Evolutionary conservation across 2,113 vertebrate species (phyloP).

Genomic region (Eublepharis macularius): DNA sequence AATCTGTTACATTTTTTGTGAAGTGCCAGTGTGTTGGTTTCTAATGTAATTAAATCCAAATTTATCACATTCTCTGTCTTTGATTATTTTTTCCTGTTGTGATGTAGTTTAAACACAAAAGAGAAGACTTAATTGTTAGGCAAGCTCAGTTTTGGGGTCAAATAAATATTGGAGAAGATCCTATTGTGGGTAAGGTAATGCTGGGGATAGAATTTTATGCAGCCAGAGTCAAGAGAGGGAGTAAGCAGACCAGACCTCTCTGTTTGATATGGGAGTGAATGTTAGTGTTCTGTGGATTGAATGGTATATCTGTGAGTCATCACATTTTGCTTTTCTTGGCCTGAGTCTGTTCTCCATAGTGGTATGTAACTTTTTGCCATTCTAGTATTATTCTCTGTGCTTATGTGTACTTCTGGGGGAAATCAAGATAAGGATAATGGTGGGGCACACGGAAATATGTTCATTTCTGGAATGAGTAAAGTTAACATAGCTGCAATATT

Average conservation of each 20-base stretch:
- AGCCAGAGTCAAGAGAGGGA: not conserved
- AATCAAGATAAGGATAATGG: not conserved
- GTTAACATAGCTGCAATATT: not conserved
- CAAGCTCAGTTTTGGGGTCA: not conserved
- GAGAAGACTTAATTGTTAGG: not conserved
- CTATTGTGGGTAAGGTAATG: not conserved
- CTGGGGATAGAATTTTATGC: not conserved
- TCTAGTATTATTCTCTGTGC: not conserved
- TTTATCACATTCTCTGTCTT: not conserved
- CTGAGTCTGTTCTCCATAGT: not conserved
- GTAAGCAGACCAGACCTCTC: not conserved
- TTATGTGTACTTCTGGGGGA: not conserved
- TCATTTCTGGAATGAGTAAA: not conserved
- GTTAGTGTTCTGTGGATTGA: not conserved
- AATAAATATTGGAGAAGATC: not conserved
- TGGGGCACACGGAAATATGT: not conserved
- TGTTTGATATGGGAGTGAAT: not conserved
- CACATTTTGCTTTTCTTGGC: fast-evolving
- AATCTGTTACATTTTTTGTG: not conserved
- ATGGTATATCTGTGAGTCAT: not conserved
- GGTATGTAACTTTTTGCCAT: not conserved
- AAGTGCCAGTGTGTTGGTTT: not conserved
- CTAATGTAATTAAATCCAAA: not conserved
- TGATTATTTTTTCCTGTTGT: not conserved
- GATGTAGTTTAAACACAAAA: not conserved